phyloP scores from a whole-genome alignment of 2,113 vertebrate species.

The Phrynosoma platyrhinos region DNA sequence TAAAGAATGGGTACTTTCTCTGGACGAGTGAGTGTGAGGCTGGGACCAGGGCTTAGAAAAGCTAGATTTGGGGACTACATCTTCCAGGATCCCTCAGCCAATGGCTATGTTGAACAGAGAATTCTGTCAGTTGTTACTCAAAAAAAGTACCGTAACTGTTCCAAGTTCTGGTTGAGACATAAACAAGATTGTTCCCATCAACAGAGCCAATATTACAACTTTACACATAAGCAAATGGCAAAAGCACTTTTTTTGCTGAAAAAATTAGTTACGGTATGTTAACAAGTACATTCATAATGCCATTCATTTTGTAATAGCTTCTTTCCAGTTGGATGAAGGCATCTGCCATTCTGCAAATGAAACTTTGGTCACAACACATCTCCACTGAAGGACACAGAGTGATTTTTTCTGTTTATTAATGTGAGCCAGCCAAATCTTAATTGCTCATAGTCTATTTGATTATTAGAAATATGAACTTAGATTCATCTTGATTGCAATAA shows the following conservation, averaged over 20 bases:
- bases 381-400: not conserved
- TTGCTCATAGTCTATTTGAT: not conserved
- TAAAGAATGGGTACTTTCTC: not conserved
- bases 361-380: not conserved
- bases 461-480: not conserved
- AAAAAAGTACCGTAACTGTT: no score
- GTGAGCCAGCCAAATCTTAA: not conserved
- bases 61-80: not conserved
- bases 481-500: not conserved
- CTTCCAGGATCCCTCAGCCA: not conserved
- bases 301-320: not conserved
- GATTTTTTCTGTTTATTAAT: not conserved
- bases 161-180: no score
- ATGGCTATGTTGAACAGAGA: no score
- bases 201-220: not conserved
- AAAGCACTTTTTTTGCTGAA: not conserved
- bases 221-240: not conserved
- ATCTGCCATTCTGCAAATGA: not conserved
- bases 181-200: not conserved
- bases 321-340: not conserved
- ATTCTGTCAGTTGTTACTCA: no score
- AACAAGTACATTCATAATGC: not conserved
- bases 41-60: no score
- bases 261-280: not conserved
- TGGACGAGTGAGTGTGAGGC: not conserved